Base-by-base conservation (phyloP, 2,888 invertebrate genomes). In the Cataglyphis livida region DNA sequence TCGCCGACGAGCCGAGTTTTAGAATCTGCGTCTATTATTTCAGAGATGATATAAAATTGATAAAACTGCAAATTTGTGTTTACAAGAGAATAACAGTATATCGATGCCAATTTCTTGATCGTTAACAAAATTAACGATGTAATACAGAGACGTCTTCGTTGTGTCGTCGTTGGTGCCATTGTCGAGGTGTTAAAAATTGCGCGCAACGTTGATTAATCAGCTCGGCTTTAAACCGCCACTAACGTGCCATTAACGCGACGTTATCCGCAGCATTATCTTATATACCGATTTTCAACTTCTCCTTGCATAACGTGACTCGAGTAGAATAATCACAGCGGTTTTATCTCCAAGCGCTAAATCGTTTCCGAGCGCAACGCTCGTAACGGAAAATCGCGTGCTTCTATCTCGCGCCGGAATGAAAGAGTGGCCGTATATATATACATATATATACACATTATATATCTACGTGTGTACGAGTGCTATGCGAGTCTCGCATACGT, bases 351-450 rank as follows among this genome's bases (percentile, higher is more conserved):
- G 83, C 54, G 81, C 62, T 71, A 70, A 83, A 81, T 70, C 83
- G 79, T 71, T 70, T 62, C 81, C 62, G 83, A 61, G 68, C 81
- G 62, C 82, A n/a, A 54, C 83, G 79, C 70, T 68, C 78, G 68
- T 65, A 81, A 70, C 85, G 83, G 81, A 85, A 79, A 71, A 85
- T 86, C 86, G 79, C 68, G 78, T 79, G 82, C 75, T 66, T 57
- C 48, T 61, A 48, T 74, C 65, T 65, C 73, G n/a, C 48, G 75
- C 70, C 44, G 54, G 35, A 61, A 48, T 62, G 68, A 68, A 57
- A 78, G 79, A 71, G 70, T 59, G 76, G 32, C 18, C 48, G 28
- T 73, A 59, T 48, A 74, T 61, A 15, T 59, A 32, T 61, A 18
- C 32, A 18, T 61, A 3, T 51, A n/a, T 9, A n/a, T 7, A n/a